Evolutionary conservation across 1,140 invertebrate genomes (phyloP).

Genomic region (Aphaenogaster rudis): DNA sequence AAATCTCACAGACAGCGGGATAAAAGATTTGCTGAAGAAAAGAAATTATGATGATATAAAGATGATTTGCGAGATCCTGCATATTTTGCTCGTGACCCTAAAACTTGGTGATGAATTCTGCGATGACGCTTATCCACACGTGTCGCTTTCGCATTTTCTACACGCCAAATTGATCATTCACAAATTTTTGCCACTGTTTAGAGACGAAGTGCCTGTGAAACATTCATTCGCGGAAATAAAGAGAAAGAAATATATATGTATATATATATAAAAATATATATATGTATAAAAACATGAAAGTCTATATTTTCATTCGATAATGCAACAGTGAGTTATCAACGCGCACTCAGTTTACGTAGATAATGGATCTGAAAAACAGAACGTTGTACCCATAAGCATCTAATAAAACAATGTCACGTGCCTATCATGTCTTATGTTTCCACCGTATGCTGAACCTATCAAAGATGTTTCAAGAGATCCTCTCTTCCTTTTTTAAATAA

Average conservation of each 20-base stretch:
- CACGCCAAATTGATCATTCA: conserved; percentile 68
- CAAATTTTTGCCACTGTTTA: conserved; percentile 76
- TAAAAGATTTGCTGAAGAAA: background rate
- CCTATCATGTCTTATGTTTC: conserved; percentile 66
- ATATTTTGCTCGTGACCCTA: conserved; percentile 34
- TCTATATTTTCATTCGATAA: conserved; percentile 81
- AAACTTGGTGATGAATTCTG: conserved; percentile 37
- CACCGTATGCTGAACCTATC: background rate
- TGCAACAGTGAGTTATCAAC: conserved; percentile 79
- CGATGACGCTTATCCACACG: conserved; percentile 28
- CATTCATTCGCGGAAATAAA: conserved; percentile 73
- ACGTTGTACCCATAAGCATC: conserved; percentile 78
- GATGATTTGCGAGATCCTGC: conserved; percentile 7
- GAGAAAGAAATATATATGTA: conserved; percentile 72
- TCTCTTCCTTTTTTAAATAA: background rate
- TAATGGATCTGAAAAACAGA: conserved; percentile 71
- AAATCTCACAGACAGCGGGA: conserved; percentile 20
- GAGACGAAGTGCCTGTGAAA: conserved; percentile 83
- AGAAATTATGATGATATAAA: background rate
- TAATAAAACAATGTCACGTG: conserved; percentile 80
- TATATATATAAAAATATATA: conserved; percentile 63
- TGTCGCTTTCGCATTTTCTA: conserved; percentile 62
- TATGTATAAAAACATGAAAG: conserved; percentile 59
- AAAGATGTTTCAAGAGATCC: background rate
- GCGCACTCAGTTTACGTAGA: conserved; percentile 73